Evolutionary conservation across 2,113 vertebrate species (phyloP), one percentile per base, ranked within the genome.

Genomic region (Coturnix japonica): DNA sequence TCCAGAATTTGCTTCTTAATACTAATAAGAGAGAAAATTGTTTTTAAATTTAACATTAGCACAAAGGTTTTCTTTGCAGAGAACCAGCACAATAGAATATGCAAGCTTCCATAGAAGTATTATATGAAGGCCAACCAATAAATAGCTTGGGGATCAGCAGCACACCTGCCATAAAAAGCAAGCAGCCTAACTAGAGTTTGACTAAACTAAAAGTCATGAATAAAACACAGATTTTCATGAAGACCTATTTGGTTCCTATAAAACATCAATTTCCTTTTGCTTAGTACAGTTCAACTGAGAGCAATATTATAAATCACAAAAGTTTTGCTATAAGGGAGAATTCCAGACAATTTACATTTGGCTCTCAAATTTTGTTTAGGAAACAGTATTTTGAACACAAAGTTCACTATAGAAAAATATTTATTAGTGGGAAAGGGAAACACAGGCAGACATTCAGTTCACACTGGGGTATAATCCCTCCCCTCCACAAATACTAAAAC

Each of bases 371-470:
- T 92, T 60, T 91, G n/a, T 93, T 94, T 89, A 85, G 94, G 91
- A 94, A 93, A 87, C 23, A 69, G 30, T 69, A 76, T 91, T 96
- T 87, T 89, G 79, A 92, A 93, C 37, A 90, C 72, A 61, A 93
- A 92, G 75, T 67, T 82, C 67, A 85, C 71, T 92, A 89, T 87
- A 79, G 84, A 90, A 93, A 93, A 95, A 92, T 87, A 92, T 94
- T 87, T 91, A 87, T 92, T 67, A 90, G 61, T 37, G 69, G 73
- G 46, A 93, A 94, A 91, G n/a, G 47, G 76, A 93, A 95, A 85
- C 76, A 81, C 2, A 21, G 79, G 76, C 67, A 94, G 37, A 53
- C 61, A 91, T 73, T 87, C 72, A 82, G 90, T 74, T 82, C 74
- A 82, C 13, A 5, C 46, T 89, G 91, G 60, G 89, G 75, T 51